These are phyloP conservation scores for Listronotus oregonensis DNA, from an alignment of 1,140 invertebrate species.

Conservation along the genomic window DNA sequence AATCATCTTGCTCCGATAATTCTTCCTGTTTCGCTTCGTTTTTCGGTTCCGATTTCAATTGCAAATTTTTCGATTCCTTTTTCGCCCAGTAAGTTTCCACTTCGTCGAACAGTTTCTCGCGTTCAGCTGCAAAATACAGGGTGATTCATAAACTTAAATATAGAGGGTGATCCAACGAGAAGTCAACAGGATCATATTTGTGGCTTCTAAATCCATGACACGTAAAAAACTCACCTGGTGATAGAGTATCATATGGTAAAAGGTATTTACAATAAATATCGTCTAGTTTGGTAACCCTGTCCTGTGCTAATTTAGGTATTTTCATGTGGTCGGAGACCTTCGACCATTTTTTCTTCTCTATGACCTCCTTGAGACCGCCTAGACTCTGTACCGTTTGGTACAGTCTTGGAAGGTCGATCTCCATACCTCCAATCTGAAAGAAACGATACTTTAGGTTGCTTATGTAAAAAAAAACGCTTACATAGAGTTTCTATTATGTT, in stretches of 20 bases:
- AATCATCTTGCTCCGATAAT: constrained; percentile 62
- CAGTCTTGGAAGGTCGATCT: constrained; percentile 85
- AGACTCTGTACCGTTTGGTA: constrained; percentile 84
- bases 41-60: constrained; percentile 63
- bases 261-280: constrained; percentile 94
- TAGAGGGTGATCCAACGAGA: too few relatives aligned
- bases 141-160: too few relatives aligned
- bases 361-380: constrained; percentile 87
- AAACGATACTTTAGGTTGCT: too few relatives aligned
- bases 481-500: too few relatives aligned
- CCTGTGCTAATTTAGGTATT: constrained; percentile 82
- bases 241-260: constrained; percentile 86
- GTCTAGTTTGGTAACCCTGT: constrained; percentile 84
- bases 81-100: constrained; percentile 79
- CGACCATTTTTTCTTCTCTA: constrained; percentile 90
- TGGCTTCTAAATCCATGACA: too few relatives aligned
- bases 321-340: constrained; percentile 87
- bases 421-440: constrained; percentile 80
- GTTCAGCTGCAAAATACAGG: constrained; percentile 63
- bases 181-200: too few relatives aligned
- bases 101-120: constrained; percentile 71
- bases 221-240: constrained; percentile 61
- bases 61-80: constrained; percentile 60
- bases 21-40: constrained; percentile 59
- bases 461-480: too few relatives aligned